Conservation (phyloP, 1,140 invertebrate genomes). For the Zaprionus ornatus region DNA sequence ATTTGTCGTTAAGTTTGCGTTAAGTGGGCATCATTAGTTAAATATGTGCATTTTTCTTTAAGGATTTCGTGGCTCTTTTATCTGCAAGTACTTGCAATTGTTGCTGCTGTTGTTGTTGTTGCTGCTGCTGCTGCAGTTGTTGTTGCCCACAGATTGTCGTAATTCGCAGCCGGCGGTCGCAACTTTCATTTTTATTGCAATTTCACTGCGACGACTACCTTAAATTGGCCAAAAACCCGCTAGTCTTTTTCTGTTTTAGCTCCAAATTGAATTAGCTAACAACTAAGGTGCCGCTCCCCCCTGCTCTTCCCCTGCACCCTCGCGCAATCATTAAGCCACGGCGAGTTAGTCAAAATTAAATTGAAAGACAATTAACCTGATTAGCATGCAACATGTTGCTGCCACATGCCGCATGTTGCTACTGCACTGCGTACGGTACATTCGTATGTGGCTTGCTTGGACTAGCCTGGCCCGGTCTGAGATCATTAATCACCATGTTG, state of each 20-base stretch:
- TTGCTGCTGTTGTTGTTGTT: constrained; percentile 26
- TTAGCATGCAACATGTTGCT: constrained; percentile 56
- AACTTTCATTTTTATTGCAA: constrained; percentile 62
- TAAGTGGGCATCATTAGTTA: constrained; percentile 82
- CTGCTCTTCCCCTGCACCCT: background rate
- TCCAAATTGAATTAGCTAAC: constrained; percentile 46
- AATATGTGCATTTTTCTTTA: constrained; percentile 82
- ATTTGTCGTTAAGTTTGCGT: constrained; percentile 78
- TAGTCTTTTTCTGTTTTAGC: background rate
- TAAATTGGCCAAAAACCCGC: constrained; percentile 13
- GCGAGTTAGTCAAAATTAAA: constrained; percentile 63
- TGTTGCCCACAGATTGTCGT: constrained; percentile 65
- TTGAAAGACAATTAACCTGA: constrained; percentile 81
- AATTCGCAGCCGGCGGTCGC: constrained; percentile 63
- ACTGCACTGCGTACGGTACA: constrained; percentile 58
- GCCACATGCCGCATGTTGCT: constrained; percentile 49
- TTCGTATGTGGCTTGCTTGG: constrained; percentile 34
- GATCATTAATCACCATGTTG: constrained; percentile 74
- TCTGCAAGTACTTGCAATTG: constrained; percentile 35
- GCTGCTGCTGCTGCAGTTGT: constrained; percentile 20
- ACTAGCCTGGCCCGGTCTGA: constrained; percentile 25
- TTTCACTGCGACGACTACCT: constrained; percentile 36
- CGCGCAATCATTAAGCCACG: constrained; percentile 6
- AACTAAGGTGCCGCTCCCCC: background rate
- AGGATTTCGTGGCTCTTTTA: constrained; percentile 70